Base-by-base conservation (phyloP, 2,888 invertebrate genomes). In the Crematogaster levior region DNA sequence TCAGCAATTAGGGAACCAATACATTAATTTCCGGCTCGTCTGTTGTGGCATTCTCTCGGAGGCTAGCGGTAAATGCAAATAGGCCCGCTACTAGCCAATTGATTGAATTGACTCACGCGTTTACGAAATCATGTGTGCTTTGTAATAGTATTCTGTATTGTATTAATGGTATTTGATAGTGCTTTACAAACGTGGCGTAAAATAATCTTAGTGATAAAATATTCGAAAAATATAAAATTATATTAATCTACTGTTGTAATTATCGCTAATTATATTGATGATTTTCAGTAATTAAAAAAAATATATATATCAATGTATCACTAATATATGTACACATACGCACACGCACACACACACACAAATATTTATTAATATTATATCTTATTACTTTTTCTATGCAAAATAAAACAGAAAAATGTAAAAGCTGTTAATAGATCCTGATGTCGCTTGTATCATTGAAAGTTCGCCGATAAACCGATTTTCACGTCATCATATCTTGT, bases 1-100 rank as follows among this genome's bases (percentile, higher is more conserved):
- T 94, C 93, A 93, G 93, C 94, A 94, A 94, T 94, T 94, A 94
- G 92, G 92, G 90, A 90, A 91, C 93, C 92, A 93, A 93, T 93
- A 92, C 93, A 93, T 94, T 94, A 93, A 94, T 94, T 94, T 94
- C 94, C 93, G 92, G 91, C 88, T 93, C 91, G 93, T 92, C 91
- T 92, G 92, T 92, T 92, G 93, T 90, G 92, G 93, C 91, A 88
- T 92, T 92, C 93, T 90, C 91, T 89, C 90, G 89, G 86, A 68
- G 70, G 66, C 84, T 70, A 89, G 85, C 90, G 91, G 91, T 92
- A 92, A 93, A 93, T 93, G 93, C 93, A 93, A 93, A 93, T 93
- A 92, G 92, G 91, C 90, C 84, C 85, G 86, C 77, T 87, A 85
- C 87, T 86, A 88, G 90, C 91, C 94, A 93, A 94, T 94, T 94